Conservation (phyloP, 1,140 invertebrate species). For the Micrasema minimum region DNA sequence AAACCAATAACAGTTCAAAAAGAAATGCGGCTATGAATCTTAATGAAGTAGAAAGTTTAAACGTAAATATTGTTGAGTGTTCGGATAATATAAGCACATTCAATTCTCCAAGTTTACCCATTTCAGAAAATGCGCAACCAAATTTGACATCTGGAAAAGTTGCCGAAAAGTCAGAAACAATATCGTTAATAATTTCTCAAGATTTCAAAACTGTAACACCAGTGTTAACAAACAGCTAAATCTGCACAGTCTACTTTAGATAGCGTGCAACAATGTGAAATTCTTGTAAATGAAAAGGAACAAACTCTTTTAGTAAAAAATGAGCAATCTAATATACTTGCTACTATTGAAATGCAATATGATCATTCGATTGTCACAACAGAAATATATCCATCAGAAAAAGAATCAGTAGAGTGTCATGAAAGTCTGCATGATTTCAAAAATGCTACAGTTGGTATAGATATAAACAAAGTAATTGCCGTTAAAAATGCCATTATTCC, state of each 20-base stretch:
- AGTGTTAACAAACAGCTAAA: conserved; percentile 54
- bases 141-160: conserved; percentile 54
- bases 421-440: conserved; percentile 4
- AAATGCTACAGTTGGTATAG: conserved; percentile 52
- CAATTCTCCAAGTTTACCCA: conserved; percentile 21
- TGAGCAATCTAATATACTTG: conserved; percentile 57
- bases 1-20: neutral
- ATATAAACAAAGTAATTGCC: conserved; percentile 55
- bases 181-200: conserved; percentile 55
- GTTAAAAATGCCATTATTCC: conserved; percentile 63
- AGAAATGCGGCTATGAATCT: conserved; percentile 39
- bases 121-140: conserved; percentile 36
- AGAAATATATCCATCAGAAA: conserved; percentile 58
- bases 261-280: conserved; percentile 56
- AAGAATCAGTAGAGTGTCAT: conserved; percentile 38
- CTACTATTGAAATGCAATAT: conserved; percentile 60
- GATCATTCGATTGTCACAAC: conserved; percentile 60
- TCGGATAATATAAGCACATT: conserved; percentile 38
- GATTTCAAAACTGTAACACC: conserved; percentile 54
- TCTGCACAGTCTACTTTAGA: conserved; percentile 57
- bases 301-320: conserved; percentile 51
- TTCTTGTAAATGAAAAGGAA: conserved; percentile 57
- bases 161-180: conserved; percentile 60
- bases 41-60: conserved; percentile 44
- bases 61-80: conserved; percentile 39